Conservation (phyloP, 1,140 invertebrate genomes). For the Lepidurus couesii region DNA sequence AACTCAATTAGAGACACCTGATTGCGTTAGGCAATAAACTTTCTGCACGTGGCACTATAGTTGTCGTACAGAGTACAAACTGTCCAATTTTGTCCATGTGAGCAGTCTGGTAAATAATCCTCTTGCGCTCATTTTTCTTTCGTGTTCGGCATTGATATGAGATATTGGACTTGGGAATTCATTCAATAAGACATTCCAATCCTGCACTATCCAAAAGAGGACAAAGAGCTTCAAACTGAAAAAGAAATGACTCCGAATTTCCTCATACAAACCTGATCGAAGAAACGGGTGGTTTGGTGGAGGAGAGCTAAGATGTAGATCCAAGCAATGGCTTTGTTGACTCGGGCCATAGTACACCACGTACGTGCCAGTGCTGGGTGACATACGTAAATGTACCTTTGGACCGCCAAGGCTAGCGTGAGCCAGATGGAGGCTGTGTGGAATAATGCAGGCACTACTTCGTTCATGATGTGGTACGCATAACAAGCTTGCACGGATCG, state of each 20-base stretch:
- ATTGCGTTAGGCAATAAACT: too few species aligned
- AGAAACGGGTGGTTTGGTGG: conserved; percentile 71
- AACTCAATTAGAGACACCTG: too few species aligned
- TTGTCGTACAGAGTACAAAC: too few species aligned
- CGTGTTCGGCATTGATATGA: neutral
- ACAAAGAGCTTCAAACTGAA: neutral
- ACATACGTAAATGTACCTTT: conserved; percentile 87
- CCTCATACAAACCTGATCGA: conserved; percentile 54
- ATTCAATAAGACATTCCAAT: neutral
- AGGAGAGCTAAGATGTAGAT: conserved; percentile 68
- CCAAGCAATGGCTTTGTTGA: conserved; percentile 65
- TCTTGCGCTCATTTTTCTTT: neutral
- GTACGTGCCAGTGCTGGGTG: conserved; percentile 74
- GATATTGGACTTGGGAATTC: neutral
- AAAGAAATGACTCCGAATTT: neutral
- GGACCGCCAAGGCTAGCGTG: conserved; percentile 76
- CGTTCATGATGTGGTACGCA: conserved; percentile 70
- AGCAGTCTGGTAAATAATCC: too few species aligned
- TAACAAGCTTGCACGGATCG: conserved; percentile 67
- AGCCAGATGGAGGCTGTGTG: conserved; percentile 90
- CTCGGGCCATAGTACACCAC: conserved; percentile 78
- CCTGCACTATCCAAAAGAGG: neutral
- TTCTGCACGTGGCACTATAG: too few species aligned
- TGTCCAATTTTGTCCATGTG: too few species aligned
- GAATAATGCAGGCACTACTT: conserved; percentile 72